Base-by-base conservation (phyloP, 2,888 invertebrate genomes). In the Nasonovia ribisnigri region DNA sequence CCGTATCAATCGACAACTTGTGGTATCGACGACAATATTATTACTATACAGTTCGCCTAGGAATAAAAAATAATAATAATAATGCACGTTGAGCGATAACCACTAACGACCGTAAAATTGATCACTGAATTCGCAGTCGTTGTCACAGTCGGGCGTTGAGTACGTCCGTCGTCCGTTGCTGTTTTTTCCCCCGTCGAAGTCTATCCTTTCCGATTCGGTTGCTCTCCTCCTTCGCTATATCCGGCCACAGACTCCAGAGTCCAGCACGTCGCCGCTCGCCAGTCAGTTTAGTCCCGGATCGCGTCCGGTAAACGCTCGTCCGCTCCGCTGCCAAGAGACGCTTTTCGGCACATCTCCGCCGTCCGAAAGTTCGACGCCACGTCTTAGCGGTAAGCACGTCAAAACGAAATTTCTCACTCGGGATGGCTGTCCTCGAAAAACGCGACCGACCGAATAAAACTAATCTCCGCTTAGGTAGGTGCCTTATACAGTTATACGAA, bases 301-400 rank as follows among this genome's bases (percentile, higher is more conserved):
- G 43, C 89, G 29, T 77, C 29, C 46, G n/a, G 60, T 8, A n/a
- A n/a, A 43, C 57, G 89, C 24, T 42, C n/a, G 24, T 36, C 48
- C 51, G 51, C 6, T 77, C 36, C 54, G 24, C 51, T 24, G 24
- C 10, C 36, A n/a, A 8, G 6, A 36, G 36, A 36, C 29, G 43
- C 43, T 60, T n/a, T 77, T 42, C 36, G 20, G 36, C 36, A 77
- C 16, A 20, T 67, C 24, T 88, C 0, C 42, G 42, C 29, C n/a
- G 88, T 88, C 29, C 4, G 42, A 88, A 51, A 67, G 67, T 51
- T 42, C 20, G 2, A 51, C 92, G 10, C 3, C 42, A 67, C 42
- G 36, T 51, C 24, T 88, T 67, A 88, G 77, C 77, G 88, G 92
- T 92, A 88, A 92, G 92, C 20, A 88, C 42, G 16, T 3, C 20